Percentiles rank a stretch among this genome's conserved stretches.
Evolutionary conservation across 2,797 vertebrate species (phyloP).

Genomic region (Peromyscus eremicus): DNA sequence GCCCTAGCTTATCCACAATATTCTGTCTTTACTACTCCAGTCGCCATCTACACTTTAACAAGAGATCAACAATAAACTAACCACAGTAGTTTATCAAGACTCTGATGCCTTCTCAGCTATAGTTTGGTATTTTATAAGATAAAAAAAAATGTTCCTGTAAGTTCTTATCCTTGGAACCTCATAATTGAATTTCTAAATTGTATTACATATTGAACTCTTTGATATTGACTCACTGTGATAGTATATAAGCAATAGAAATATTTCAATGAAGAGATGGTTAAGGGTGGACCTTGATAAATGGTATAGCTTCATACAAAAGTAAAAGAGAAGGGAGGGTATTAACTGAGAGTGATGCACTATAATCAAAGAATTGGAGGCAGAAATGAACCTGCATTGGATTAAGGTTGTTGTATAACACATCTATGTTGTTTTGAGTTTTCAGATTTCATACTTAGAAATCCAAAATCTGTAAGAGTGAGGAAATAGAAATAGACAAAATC

Average conservation of each 20-base stretch:
- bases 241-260: constrained; percentile 47
- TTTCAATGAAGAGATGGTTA: constrained; percentile 63
- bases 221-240: constrained; percentile 60
- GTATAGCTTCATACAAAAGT: constrained; percentile 2
- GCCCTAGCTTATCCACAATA: neutral
- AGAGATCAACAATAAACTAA: constrained; percentile 49
- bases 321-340: neutral
- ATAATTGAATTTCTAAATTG: constrained; percentile 72
- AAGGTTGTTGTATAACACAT: neutral
- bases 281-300: constrained; percentile 40
- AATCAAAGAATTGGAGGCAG: neutral
- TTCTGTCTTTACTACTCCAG: neutral
- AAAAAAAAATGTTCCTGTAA: constrained; percentile 62
- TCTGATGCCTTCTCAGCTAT: constrained; percentile 14
- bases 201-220: constrained; percentile 68
- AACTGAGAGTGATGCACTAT: neutral
- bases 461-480: neutral
- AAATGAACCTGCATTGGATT: neutral
- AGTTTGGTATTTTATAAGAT: constrained; percentile 46
- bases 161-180: constrained; percentile 58
- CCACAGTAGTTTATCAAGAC: constrained; percentile 52
- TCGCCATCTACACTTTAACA: neutral
- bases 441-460: neutral
- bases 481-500: constrained; percentile 24
- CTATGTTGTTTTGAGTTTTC: constrained; percentile 1